phyloP scores from a whole-genome alignment of 2,888 invertebrate species.

The Netelia fuscicornis region DNA sequence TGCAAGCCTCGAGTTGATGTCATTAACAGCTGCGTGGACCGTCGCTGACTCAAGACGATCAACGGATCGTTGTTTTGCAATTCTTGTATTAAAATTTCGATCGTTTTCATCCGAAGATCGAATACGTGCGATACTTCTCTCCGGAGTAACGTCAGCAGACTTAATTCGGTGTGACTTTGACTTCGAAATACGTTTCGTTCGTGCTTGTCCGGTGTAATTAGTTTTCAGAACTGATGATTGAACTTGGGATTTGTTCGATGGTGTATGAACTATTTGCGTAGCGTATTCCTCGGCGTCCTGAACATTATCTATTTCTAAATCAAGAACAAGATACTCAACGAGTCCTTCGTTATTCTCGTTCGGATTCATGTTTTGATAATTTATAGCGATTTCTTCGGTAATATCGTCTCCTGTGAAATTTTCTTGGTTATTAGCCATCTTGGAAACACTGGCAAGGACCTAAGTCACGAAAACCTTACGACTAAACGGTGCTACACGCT shows the following conservation, averaged over 20 bases:
- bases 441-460: not conserved
- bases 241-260: not conserved
- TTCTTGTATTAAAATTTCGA: not conserved
- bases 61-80: not conserved
- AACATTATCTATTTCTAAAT: conserved; percentile 62
- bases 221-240: conserved; percentile 35
- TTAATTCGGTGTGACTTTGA: not conserved
- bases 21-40: conserved; percentile 39
- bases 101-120: not conserved
- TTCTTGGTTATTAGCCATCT: conserved; percentile 47
- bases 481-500: too few relatives aligned
- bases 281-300: conserved; percentile 56
- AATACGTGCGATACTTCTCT: not conserved
- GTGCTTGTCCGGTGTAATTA: not conserved
- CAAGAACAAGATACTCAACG: conserved; percentile 70
- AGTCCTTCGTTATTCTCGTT: conserved; percentile 57
- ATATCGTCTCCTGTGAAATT: conserved; percentile 39
- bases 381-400: conserved; percentile 30
- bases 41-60: not conserved
- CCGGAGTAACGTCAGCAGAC: not conserved
- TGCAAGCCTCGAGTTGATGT: conserved; percentile 56
- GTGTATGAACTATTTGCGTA: not conserved
- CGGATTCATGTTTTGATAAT: conserved; percentile 23
- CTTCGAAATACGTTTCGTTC: not conserved
- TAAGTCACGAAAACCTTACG: too few relatives aligned